Percentiles rank a stretch among this genome's conserved stretches.
Conservation (phyloP, 1,140 invertebrate genomes). For the Caenorhabditis brenneri region DNA sequence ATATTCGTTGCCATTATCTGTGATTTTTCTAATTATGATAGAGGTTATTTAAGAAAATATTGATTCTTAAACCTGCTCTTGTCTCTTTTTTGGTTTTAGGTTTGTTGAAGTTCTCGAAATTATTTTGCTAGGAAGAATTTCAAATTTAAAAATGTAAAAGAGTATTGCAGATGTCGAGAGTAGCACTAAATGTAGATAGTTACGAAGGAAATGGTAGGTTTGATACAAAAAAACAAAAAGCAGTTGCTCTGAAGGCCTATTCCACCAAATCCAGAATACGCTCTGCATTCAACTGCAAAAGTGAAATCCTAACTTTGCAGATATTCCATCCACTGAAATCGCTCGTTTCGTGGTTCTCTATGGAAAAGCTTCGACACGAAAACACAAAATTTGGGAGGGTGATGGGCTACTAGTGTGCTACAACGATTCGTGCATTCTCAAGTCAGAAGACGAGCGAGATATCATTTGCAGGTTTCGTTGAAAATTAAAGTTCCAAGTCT, state of each 20-base stretch:
- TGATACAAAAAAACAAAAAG: too few species aligned
- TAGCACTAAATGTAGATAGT: not conserved
- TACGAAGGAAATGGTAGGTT: constrained; percentile 22
- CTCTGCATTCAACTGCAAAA: too few species aligned
- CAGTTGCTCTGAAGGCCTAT: too few species aligned
- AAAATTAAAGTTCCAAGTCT: not conserved
- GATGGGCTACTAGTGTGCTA: constrained; percentile 45
- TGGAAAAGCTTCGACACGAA: constrained; percentile 43
- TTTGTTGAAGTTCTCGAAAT: not conserved
- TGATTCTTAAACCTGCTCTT: too few species aligned
- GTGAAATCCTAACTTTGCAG: not conserved
- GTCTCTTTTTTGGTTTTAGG: not conserved
- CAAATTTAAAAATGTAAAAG: not conserved
- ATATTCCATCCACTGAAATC: constrained; percentile 1
- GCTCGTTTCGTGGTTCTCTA: constrained; percentile 43
- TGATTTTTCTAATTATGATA: not conserved
- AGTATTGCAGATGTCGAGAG: not conserved
- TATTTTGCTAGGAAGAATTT: too few species aligned
- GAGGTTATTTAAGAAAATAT: not conserved
- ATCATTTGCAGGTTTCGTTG: constrained; percentile 11
- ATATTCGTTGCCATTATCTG: constrained; percentile 8
- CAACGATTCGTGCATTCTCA: not conserved
- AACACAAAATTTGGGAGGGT: constrained; percentile 54
- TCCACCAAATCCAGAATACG: too few species aligned
- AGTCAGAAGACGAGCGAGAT: constrained; percentile 26